Evolutionary conservation across 1,140 invertebrate genomes (phyloP), one percentile per base, ranked within the genome.

Genomic region (Drosophila repletoides): DNA sequence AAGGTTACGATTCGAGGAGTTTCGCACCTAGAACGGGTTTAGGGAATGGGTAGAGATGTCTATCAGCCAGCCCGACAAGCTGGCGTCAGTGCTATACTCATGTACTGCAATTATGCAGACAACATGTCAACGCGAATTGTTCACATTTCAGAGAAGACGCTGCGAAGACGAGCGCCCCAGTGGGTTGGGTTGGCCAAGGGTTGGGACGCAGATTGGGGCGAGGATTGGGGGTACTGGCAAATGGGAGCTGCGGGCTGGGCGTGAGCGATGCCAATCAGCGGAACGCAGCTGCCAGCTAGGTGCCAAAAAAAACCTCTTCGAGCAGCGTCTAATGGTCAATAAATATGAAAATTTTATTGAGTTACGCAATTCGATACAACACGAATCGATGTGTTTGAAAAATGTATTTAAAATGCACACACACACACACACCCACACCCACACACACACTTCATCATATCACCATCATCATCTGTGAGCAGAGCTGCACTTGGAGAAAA

Each of bases 51-150:
- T 33, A 55, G 48, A 52, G 33, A 28, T 38, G 45, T 36, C 59
- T 43, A 45, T 63, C 58, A 46, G 48, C 41, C 58, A 46, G 48
- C 41, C 34, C 77, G 79, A 79, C 77, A 69, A 55, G 76, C 61
- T 80, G 80, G 80, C 80, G 80, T 86, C 80, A 80, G 80, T 83
- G n/a, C n/a, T n/a, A n/a, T n/a, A n/a, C 77, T 83, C 77, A 69
- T 79, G 76, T 84, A 68, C 72, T 86, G 86, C 86, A 88, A 86
- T 88, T 88, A 88, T 88, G 86, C 74, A 88, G 86, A 88, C 86
- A 88, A 77, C 61, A 88, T 88, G 86, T 88, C 86, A 87, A 69
- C 86, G 76, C 68, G 76, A 74, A 88, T 88, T 86, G 76, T 83
- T 88, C 40, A 76, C 71, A 88, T 88, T 86, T 73, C 60, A 64